Percentiles rank a stretch among this genome's conserved stretches.
Evolutionary conservation across 2,797 vertebrate genomes (phyloP).

Genomic region (Enteromius afrohamiltoni): DNA sequence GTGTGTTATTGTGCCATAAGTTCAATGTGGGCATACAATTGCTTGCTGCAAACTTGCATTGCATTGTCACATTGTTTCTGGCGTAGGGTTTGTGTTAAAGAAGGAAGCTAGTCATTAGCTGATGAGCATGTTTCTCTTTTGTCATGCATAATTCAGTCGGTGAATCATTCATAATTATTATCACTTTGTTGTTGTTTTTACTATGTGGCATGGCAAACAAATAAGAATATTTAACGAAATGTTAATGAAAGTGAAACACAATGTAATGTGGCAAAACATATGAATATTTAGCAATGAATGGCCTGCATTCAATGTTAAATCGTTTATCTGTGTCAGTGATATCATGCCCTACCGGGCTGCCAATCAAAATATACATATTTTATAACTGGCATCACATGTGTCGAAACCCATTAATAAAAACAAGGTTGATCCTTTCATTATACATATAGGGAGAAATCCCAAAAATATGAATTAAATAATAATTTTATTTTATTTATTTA

Average conservation of each 20-base stretch:
- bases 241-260: constrained; percentile 20
- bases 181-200: constrained; percentile 15
- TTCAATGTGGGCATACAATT: not conserved
- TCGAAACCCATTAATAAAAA: constrained; percentile 1
- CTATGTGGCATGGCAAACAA: constrained; percentile 24
- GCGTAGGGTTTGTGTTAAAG: not conserved
- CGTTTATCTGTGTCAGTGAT: constrained; percentile 32
- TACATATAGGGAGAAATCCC: not conserved
- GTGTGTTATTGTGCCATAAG: not conserved
- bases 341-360: not conserved
- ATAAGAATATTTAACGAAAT: constrained; percentile 11
- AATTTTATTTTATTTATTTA: no score
- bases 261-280: constrained; percentile 18
- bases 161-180: constrained; percentile 5
- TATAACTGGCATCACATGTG: constrained; percentile 1
- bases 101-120: constrained; percentile 16
- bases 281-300: constrained; percentile 21
- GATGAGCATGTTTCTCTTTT: constrained; percentile 17
- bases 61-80: not conserved
- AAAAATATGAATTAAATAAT: not conserved
- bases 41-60: not conserved
- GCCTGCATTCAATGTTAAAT: not conserved
- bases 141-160: constrained; percentile 23
- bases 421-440: not conserved
- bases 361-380: constrained; percentile 11